A percentile compares a stretch with the other conserved stretches of the same genome.
Conservation (phyloP, 2,797 vertebrate genomes). For the Syngnathus rostellatus region DNA sequence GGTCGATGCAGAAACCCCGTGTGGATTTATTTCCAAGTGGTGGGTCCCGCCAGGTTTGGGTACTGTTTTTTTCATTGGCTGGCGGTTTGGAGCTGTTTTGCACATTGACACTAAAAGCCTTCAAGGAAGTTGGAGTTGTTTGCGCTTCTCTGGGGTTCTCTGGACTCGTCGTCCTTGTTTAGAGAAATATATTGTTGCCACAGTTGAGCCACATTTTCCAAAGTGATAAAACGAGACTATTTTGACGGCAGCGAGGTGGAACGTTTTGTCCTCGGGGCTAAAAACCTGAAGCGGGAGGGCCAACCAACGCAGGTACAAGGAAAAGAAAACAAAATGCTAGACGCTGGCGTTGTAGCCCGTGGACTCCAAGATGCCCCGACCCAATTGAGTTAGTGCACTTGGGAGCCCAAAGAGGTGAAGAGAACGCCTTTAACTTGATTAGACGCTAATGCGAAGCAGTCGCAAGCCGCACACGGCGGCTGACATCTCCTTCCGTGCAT, state of each 20-base stretch:
- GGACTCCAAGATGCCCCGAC: slow-evolving; percentile 52
- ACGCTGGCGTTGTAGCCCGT: slow-evolving; percentile 7
- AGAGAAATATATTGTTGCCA: too few relatives aligned
- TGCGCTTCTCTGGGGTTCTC: background rate
- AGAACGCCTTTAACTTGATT: slow-evolving; percentile 69
- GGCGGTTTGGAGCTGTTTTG: background rate
- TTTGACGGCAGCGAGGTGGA: slow-evolving; percentile 29
- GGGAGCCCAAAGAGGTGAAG: slow-evolving; percentile 32
- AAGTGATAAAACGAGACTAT: slow-evolving; percentile 14
- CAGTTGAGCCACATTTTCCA: background rate
- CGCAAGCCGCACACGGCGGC: slow-evolving; percentile 45
- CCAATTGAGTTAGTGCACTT: slow-evolving; percentile 61
- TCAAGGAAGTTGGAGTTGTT: background rate
- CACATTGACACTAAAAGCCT: background rate
- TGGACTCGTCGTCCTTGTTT: too few relatives aligned
- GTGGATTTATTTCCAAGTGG: background rate
- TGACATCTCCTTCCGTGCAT: slow-evolving; percentile 14
- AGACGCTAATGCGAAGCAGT: slow-evolving; percentile 75
- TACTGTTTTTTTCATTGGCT: background rate
- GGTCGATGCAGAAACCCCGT: background rate
- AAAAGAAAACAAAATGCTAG: slow-evolving; percentile 43
- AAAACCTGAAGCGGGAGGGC: slow-evolving; percentile 31
- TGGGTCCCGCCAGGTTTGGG: background rate
- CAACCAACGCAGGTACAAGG: slow-evolving; percentile 21
- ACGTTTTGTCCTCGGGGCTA: slow-evolving; percentile 7